Conservation (phyloP, 53 echinoderm and acorn worm species). For the Henricia sp. region DNA sequence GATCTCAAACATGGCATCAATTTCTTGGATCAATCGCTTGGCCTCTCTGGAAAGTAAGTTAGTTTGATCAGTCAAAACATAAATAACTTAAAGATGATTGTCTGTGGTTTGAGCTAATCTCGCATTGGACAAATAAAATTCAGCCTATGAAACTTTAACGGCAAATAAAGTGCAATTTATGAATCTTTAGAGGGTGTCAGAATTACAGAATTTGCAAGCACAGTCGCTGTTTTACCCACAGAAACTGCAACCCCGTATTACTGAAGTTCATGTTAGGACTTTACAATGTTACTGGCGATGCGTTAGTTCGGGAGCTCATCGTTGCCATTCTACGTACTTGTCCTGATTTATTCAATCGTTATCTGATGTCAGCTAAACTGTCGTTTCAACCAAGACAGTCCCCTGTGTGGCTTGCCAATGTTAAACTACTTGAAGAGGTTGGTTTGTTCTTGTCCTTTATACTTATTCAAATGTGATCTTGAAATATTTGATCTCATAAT, state of each 20-base stretch:
- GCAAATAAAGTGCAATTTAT: too few relatives aligned
- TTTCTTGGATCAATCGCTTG: slow-evolving; percentile 81
- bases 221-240: slow-evolving; percentile 3
- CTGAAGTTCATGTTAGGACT: slow-evolving; percentile 74
- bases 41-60: slow-evolving; percentile 87
- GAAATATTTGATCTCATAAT: background rate
- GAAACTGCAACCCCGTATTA: slow-evolving; percentile 69
- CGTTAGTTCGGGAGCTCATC: slow-evolving; percentile 77
- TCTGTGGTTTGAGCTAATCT: too few relatives aligned
- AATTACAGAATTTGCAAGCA: background rate
- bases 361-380: slow-evolving; percentile 68
- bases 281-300: slow-evolving; percentile 54
- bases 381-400: slow-evolving; percentile 78
- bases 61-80: too few relatives aligned
- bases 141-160: too few relatives aligned
- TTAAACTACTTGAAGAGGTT: slow-evolving; percentile 80
- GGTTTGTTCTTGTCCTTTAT: too few relatives aligned
- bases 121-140: too few relatives aligned
- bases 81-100: too few relatives aligned
- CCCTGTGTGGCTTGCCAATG: slow-evolving; percentile 77
- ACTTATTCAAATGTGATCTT: background rate
- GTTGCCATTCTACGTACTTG: slow-evolving; percentile 78
- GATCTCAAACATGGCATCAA: slow-evolving; percentile 86
- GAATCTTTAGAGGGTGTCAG: background rate
- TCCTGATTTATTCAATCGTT: slow-evolving; percentile 80